Conservation (phyloP, 2,113 vertebrate species). For the Cyanoliseus patagonus region DNA sequence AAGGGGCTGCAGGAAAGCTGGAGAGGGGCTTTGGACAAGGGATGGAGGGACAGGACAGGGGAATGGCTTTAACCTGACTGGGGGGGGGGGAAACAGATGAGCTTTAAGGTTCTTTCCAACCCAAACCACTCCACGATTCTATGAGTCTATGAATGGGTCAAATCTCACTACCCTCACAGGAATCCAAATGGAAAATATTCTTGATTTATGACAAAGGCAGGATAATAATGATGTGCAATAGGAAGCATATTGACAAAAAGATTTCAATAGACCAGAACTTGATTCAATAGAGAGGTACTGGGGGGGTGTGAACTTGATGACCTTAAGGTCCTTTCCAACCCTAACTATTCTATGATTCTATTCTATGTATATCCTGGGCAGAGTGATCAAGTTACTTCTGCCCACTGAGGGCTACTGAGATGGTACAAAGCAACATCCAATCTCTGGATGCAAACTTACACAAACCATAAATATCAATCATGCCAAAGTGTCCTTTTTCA, state of each 20-base stretch:
- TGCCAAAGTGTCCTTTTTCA: neutral
- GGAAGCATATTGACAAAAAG: neutral
- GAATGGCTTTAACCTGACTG: neutral
- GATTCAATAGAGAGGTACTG: neutral
- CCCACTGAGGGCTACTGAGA: neutral
- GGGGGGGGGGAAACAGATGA: neutral
- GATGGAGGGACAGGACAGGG: neutral
- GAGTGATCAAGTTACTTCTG: neutral
- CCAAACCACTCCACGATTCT: neutral
- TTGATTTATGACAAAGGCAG: neutral
- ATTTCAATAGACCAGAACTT: neutral
- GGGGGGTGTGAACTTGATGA: no score
- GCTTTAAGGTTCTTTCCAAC: neutral
- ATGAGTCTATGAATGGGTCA: neutral
- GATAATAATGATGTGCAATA: neutral
- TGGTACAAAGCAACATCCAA: neutral
- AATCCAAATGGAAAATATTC: neutral
- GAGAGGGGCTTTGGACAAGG: neutral
- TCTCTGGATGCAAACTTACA: accelerated
- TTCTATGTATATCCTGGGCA: no score
- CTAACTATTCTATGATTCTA: no score
- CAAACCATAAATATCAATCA: neutral
- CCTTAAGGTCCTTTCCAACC: no score
- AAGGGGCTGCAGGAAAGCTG: neutral
- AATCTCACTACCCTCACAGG: neutral